Evolutionary conservation across 2,888 invertebrate species (phyloP).

Genomic region (Biston stratarius): DNA sequence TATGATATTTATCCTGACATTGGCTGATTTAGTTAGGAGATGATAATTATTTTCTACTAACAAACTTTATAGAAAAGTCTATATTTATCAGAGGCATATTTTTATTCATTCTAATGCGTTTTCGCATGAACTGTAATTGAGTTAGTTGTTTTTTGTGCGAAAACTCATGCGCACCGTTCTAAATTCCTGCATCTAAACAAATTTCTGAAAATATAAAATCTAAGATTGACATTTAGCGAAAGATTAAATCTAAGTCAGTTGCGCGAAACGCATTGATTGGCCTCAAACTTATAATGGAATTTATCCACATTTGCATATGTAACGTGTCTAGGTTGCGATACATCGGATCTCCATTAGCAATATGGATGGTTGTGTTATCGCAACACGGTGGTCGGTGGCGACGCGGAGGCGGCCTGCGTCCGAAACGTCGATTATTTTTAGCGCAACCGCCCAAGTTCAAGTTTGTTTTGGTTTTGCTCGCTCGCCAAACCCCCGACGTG

Average conservation of each 20-base stretch:
- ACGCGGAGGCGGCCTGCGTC: constrained; percentile 47
- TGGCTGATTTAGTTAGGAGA: not conserved
- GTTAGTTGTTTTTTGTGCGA: too few relatives aligned
- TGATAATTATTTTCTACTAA: not conserved
- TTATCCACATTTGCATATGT: constrained; percentile 45
- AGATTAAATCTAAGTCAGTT: not conserved
- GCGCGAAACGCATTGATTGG: constrained; percentile 29
- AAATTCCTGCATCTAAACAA: too few relatives aligned
- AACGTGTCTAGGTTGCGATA: constrained; percentile 43
- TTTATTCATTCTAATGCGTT: too few relatives aligned
- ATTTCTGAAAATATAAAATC: too few relatives aligned
- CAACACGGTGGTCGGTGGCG: constrained; percentile 46
- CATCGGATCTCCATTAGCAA: constrained; percentile 37
- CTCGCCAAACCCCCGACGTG: constrained; percentile 33
- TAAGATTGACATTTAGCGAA: constrained; percentile 8
- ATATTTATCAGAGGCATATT: too few relatives aligned
- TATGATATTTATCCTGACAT: too few relatives aligned
- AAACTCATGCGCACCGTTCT: too few relatives aligned
- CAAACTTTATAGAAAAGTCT: not conserved
- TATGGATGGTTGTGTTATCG: constrained; percentile 45
- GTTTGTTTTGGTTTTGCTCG: constrained; percentile 59
- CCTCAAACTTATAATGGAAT: constrained; percentile 37
- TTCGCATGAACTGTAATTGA: too few relatives aligned
- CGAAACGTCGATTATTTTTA: constrained; percentile 65
- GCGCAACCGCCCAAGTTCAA: constrained; percentile 73